These are phyloP conservation scores for chimpanzee (Pan troglodytes) DNA, from an alignment of 2,113 vertebrate species.

Conservation along the genomic window NHGRI_mPanTro3-v2.1_pri NC_072402.2:122873501-122874000, in stretches of 20 bases:
- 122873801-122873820: background rate
- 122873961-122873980: background rate
- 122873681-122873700: background rate
- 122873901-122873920: background rate
- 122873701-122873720: background rate
- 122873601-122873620: constrained; percentile 52
- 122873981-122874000: background rate
- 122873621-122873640: constrained; percentile 49
- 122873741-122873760: background rate
- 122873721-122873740: background rate
- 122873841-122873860: background rate
- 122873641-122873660: constrained; percentile 42
- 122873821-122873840: background rate
- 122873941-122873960: background rate
- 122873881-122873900: background rate
- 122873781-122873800: background rate
- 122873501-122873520: background rate
- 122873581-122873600: constrained; percentile 60
- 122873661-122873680: background rate
- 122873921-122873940: background rate
- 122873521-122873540: background rate
- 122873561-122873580: background rate
- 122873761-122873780: background rate
- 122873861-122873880: background rate
- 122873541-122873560: background rate